Evolutionary conservation across 2,888 invertebrate genomes (phyloP), one percentile per base, ranked within the genome.

Genomic region (Rhagonycha lutea): DNA sequence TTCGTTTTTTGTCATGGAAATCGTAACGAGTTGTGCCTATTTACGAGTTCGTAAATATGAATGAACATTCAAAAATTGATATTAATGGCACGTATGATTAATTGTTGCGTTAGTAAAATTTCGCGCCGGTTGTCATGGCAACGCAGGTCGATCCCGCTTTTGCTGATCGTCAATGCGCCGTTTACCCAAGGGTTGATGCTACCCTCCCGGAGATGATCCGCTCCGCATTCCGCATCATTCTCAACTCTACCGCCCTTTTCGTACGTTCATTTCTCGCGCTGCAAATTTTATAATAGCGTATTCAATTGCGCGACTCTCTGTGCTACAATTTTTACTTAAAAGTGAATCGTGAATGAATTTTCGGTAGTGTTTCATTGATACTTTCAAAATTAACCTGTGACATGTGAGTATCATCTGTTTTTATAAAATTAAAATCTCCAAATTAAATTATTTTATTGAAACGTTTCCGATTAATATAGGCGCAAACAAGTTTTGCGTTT

Each of bases 81-180:
- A 23, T 73, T 73, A 73, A 73, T 69, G 62, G 63, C 23, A 65
- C 61, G 71, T 73, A 73, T 73, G 74, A 77, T 74, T 77, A 78
- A 78, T 78, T 78, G 63, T 78, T 74, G 73, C 74, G 72, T 73
- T 74, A 74, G 77, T 73, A 72, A 78, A 83, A 83, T 82, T 84
- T 86, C 85, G 85, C 86, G 86, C 85, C 83, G 79, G 87, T 87
- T 85, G 84, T 86, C 83, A 85, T 86, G 84, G 83, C 81, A 81
- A 86, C 85, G 82, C 80, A 83, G 85, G 85, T 87, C 86, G 86
- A 87, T 86, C 83, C 81, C 80, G 81, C 80, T 86, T 83, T 81
- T 81, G 81, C 80, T 75, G 80, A 78, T 79, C 73, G 74, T 78
- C 80, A 80, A 80, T 80, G 85, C 86, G 85, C 85, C 85, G 83